Percentiles rank a stretch among this genome's conserved stretches.
phyloP scores from a whole-genome alignment of 2,888 invertebrate genomes.

The Stegana nigrithorax region DNA sequence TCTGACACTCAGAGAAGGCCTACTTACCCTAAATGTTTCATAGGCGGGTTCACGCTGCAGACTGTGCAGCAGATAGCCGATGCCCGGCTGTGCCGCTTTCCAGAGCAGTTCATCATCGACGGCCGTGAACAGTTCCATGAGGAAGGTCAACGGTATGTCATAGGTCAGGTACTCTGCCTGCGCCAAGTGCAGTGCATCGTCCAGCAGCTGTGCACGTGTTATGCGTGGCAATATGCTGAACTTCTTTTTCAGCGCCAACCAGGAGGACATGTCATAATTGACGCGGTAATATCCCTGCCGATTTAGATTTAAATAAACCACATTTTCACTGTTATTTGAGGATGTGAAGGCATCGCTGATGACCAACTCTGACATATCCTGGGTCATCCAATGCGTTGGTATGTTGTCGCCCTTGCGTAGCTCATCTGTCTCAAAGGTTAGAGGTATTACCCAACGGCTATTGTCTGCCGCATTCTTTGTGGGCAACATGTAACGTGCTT shows the following conservation, averaged over 20 bases:
- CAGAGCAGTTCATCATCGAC: constrained; percentile 74
- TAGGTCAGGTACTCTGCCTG: constrained; percentile 72
- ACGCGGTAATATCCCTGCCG: constrained; percentile 75
- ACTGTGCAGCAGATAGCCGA: constrained; percentile 73
- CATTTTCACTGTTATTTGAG: constrained; percentile 51
- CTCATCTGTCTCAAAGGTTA: constrained; percentile 65
- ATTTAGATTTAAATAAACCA: constrained; percentile 69
- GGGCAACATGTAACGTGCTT: constrained; percentile 65
- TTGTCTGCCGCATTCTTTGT: constrained; percentile 54
- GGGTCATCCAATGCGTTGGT: constrained; percentile 65
- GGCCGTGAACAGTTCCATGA: constrained; percentile 69
- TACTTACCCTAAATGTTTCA: constrained; percentile 72
- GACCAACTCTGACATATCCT: constrained; percentile 53
- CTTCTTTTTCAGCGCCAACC: constrained; percentile 71
- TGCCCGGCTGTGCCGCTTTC: constrained; percentile 71
- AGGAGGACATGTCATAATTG: constrained; percentile 75
- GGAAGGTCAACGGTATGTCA: constrained; percentile 71
- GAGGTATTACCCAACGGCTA: constrained; percentile 66
- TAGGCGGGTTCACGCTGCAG: constrained; percentile 72
- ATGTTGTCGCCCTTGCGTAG: constrained; percentile 57
- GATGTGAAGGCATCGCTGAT: constrained; percentile 59
- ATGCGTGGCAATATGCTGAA: constrained; percentile 72
- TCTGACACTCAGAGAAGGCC: neutral
- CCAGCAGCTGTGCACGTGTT: constrained; percentile 77
- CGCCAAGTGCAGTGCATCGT: constrained; percentile 75